A percentile compares a stretch with the other conserved stretches of the same genome.
These are phyloP conservation scores for Chiloscyllium plagiosum DNA, from an alignment of 2,113 vertebrate genomes.

Conservation along the genomic window DNA sequence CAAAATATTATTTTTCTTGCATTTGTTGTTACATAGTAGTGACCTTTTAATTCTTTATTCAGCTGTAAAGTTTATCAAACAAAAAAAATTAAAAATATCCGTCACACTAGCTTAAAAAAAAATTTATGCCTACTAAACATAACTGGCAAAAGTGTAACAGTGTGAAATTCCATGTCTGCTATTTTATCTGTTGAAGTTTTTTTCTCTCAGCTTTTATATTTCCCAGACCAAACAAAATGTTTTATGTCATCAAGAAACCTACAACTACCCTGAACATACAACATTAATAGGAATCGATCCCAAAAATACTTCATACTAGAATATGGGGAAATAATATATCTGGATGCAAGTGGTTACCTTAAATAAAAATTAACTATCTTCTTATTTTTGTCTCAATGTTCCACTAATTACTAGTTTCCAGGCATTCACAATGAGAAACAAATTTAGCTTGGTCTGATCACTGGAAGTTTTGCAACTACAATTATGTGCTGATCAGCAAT, in stretches of 20 bases:
- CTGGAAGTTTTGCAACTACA: neutral
- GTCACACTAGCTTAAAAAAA: neutral
- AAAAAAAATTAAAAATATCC: neutral
- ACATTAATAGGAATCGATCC: neutral
- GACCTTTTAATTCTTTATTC: neutral
- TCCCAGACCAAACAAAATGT: neutral
- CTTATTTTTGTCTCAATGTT: neutral
- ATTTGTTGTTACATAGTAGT: neutral
- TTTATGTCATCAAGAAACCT: neutral
- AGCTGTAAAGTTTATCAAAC: neutral
- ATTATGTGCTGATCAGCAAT: neutral
- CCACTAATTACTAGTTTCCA: slow-evolving; percentile 14
- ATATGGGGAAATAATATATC: neutral
- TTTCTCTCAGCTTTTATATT: neutral
- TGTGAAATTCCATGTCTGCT: neutral
- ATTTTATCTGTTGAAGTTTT: neutral
- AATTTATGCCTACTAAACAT: neutral
- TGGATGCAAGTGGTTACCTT: neutral
- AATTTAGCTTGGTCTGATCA: neutral
- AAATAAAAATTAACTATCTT: neutral
- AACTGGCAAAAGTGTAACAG: neutral
- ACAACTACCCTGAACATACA: neutral
- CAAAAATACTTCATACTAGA: neutral
- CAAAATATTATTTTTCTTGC: neutral
- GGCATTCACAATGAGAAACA: neutral